Evolutionary conservation across 2,888 invertebrate genomes (phyloP).

Genomic region (Digitonthophagus gazella): DNA sequence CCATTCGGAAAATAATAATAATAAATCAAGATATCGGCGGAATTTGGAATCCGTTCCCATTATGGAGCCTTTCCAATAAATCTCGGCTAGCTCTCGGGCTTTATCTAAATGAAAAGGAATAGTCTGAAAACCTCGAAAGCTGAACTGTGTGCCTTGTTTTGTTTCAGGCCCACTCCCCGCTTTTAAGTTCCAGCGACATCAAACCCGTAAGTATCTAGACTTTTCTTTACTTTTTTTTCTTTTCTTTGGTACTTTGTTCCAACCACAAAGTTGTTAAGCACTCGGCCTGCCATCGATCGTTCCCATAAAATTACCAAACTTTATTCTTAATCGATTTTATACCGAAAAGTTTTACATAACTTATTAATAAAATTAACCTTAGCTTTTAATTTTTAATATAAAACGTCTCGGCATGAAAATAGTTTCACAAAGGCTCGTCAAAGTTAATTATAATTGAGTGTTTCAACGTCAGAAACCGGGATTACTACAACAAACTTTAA

Average conservation of each 20-base stretch:
- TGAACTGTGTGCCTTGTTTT: constrained; percentile 38
- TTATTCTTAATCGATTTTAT: too few relatives aligned
- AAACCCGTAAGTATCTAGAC: constrained; percentile 56
- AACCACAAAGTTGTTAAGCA: too few relatives aligned
- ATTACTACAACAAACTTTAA: too few relatives aligned
- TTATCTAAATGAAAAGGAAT: constrained; percentile 11
- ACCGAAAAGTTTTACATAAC: too few relatives aligned
- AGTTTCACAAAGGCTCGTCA: too few relatives aligned
- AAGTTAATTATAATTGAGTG: too few relatives aligned
- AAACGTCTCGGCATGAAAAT: too few relatives aligned
- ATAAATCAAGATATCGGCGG: background rate
- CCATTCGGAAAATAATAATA: constrained; percentile 1
- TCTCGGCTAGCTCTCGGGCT: background rate
- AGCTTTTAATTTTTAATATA: too few relatives aligned
- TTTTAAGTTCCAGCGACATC: constrained; percentile 59
- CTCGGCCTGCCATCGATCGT: too few relatives aligned
- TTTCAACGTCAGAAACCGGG: too few relatives aligned
- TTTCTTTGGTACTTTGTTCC: background rate
- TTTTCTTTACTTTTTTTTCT: background rate
- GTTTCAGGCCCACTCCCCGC: constrained; percentile 69
- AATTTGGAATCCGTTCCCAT: background rate
- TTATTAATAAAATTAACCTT: too few relatives aligned
- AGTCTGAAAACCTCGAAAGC: background rate
- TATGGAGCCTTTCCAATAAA: background rate
- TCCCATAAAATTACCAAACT: too few relatives aligned